Evolutionary conservation across 2,113 vertebrate species (phyloP), one percentile per base, ranked within the genome.

Genomic region (Mesembrinibis cayennensis): DNA sequence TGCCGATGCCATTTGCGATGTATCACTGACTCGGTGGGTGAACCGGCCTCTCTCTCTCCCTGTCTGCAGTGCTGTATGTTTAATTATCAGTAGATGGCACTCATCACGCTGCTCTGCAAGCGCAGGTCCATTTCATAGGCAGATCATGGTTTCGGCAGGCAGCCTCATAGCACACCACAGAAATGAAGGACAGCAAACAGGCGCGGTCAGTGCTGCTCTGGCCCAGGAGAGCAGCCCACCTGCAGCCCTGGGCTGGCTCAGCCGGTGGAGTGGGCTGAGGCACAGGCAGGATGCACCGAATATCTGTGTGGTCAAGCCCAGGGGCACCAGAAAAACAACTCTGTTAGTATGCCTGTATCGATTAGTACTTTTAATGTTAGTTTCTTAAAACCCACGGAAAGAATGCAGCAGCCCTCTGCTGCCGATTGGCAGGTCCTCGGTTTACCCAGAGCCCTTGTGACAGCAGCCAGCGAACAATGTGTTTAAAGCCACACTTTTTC

Each of bases 51-150:
- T n/a, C 36, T 45, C 44, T 52, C 44, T 29, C 59, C 36, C 44
- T 42, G 45, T 29, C 59, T 23, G 55, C 8, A 1, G 9, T 44
- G 87, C 71, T 81, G 36, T 55, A 9, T 13, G 76, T 80, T 66
- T 36, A 9, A 11, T 30, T 21, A 63, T 74, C 95, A n/a, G 84
- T 34, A 94, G 95, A 21, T 90, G 95, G 87, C 89, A 89, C 91
- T 72, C 78, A 66, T 22, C 61, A 2, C 30, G 70, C 87, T 70
- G 53, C 59, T 82, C 30, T 30, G 71, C n/a, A 4, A 66, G 69
- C 1, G 9, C 65, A 10, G 47, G 36, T 38, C 73, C 34, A 2
- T 56, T 61, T 82, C 12, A 6, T 18, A 42, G 0, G 3, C 88
- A 44, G 59, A 1, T 59, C 23, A 29, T 4, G 42, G n/a, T 74